Percentiles rank a stretch among this genome's conserved stretches.
Conservation (phyloP, 2,888 invertebrate genomes). For the Flexamia atlantica region DNA sequence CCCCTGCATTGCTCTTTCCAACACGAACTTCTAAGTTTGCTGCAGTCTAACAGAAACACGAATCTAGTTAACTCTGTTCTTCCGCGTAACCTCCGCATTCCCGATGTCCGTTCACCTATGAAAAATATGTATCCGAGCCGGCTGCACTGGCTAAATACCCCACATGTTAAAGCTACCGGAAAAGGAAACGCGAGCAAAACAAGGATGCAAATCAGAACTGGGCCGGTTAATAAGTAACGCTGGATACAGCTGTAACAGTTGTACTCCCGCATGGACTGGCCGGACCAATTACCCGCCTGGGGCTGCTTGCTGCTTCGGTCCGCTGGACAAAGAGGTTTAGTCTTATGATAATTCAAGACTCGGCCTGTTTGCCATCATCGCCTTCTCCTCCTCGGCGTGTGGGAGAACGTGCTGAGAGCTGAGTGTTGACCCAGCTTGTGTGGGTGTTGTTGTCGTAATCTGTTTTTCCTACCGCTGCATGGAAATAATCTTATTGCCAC, state of each 20-base stretch:
- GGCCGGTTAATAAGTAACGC: not conserved
- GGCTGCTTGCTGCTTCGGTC: slow-evolving; percentile 1
- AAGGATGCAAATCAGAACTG: slow-evolving; percentile 11
- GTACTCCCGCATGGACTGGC: slow-evolving; percentile 1
- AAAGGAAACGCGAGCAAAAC: slow-evolving; percentile 14
- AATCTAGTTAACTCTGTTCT: no score
- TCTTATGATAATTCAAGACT: not conserved
- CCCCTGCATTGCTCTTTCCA: no score
- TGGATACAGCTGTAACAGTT: not conserved
- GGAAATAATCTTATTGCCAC: no score
- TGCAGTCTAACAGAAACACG: no score
- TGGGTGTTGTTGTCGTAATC: no score
- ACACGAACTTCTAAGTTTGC: no score
- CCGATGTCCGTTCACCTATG: no score
- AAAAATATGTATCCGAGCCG: not conserved
- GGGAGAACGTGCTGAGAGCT: no score
- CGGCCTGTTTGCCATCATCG: slow-evolving; percentile 28
- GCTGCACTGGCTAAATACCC: not conserved
- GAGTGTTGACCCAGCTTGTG: no score
- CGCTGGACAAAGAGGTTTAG: slow-evolving; percentile 22
- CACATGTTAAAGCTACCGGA: slow-evolving; percentile 26
- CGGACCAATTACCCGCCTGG: not conserved
- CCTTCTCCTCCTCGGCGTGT: no score
- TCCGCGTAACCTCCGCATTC: no score
- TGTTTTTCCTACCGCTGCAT: no score